These are phyloP conservation scores for Garra rufa DNA, from an alignment of 2,113 vertebrate species.

Conservation along the genomic window DNA sequence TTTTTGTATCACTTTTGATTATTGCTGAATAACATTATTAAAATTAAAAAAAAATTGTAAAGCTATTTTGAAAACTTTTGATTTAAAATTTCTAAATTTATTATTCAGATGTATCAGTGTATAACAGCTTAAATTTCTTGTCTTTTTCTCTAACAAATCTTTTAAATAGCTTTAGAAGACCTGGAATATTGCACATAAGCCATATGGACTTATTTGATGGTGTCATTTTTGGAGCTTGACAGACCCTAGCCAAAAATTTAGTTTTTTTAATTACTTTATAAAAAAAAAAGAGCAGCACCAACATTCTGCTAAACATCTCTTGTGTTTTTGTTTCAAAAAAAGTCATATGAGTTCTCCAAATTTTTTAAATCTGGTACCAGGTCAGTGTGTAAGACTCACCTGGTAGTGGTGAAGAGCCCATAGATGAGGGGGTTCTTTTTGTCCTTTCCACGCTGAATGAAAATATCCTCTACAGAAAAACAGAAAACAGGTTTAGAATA, in stretches of 20 bases:
- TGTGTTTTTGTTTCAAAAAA: background rate
- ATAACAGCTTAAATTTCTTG: no score
- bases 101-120: no score
- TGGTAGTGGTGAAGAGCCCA: constrained; percentile 80
- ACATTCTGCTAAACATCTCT: background rate
- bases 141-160: no score
- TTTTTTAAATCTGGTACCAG: no score
- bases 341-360: background rate
- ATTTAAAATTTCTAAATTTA: no score
- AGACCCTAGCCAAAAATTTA: background rate
- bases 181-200: background rate
- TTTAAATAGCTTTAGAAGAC: background rate
- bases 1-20: background rate
- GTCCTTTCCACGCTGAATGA: constrained; percentile 79
- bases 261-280: background rate
- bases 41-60: no score
- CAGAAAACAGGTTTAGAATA: constrained; percentile 38
- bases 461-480: constrained; percentile 76
- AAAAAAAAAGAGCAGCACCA: background rate
- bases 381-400: constrained; percentile 68
- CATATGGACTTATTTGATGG: background rate
- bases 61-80: no score
- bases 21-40: no score
- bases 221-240: background rate
- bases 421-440: constrained; percentile 82